Evolutionary conservation across 2,797 vertebrate genomes (phyloP), one percentile per base, ranked within the genome.

Genomic region (Aplochiton taeniatus): DNA sequence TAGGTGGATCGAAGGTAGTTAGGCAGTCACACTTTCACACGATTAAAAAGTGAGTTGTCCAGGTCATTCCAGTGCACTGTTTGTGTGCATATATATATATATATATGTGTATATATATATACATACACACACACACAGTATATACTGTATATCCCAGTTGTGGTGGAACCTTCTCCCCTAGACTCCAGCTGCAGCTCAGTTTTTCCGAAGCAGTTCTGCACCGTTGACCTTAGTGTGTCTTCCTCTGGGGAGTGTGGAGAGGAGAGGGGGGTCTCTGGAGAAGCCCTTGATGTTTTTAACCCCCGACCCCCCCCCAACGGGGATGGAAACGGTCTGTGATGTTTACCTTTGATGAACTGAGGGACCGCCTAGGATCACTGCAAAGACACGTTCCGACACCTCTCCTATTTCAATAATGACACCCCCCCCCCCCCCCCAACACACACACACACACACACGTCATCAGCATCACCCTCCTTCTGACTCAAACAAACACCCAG

Each of bases 201-300:
- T 54, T 64, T 62, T 70, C 64, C 63, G 59, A 64, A 61, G 55
- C 14, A 52, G 78, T 83, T 82, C 74, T 66, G 76, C 58, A 19
- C 66, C 50, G 4, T 45, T 68, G 74, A 66, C 67, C 66, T 70
- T 11, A 63, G 20, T 8, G 11, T 82, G 81, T 41, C 9, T 31
- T 68, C 70, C 72, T 81, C 78, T 1, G 74, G 48, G 62, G 72
- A 58, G 68, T 74, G 72, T 72, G 66, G 65, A 65, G 64, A 74
- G 75, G 79, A 73, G 62, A 75, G 78, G 57, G 69, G 76, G 67
- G 66, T 82, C 31, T 31, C 31, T 65, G 31, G 57, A 82, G 80
- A 81, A 89, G 85, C 81, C 80, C 78, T 73, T 81, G 77, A 78
- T 88, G 61, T 85, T 89, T 83, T 84, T 74, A 76, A n/a, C n/a